phyloP scores from a whole-genome alignment of 2,888 invertebrate genomes.

The Phoronis australis region DNA sequence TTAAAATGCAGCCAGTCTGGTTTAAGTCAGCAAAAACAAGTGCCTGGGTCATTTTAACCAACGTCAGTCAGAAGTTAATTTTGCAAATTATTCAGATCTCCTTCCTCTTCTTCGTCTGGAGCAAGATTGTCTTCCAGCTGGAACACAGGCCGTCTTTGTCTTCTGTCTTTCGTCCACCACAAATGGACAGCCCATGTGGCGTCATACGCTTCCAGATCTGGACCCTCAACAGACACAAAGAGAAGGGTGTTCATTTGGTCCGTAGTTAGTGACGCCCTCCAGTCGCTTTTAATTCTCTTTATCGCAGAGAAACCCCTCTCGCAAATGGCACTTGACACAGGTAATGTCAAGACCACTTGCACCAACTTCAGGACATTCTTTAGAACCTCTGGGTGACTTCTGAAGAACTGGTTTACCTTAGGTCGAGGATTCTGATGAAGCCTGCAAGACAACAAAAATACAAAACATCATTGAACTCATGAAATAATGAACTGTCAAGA shows the following conservation, averaged over 20 bases:
- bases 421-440: not conserved
- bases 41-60: no score
- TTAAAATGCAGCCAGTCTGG: no score
- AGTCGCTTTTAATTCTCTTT: not conserved
- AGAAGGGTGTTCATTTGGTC: not conserved
- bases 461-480: no score
- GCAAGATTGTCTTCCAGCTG: no score
- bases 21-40: no score
- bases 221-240: not conserved
- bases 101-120: no score
- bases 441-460: no score
- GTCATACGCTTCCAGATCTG: not conserved
- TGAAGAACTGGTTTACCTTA: not conserved
- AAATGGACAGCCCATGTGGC: not conserved
- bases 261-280: not conserved
- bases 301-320: not conserved
- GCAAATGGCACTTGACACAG: not conserved
- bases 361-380: not conserved
- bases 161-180: not conserved
- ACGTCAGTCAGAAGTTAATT: no score
- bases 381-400: not conserved
- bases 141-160: not conserved
- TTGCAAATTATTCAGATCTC: no score
- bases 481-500: no score
- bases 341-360: not conserved